phyloP scores from a whole-genome alignment of 2,113 vertebrate genomes.

The Antigone vipio region DNA sequence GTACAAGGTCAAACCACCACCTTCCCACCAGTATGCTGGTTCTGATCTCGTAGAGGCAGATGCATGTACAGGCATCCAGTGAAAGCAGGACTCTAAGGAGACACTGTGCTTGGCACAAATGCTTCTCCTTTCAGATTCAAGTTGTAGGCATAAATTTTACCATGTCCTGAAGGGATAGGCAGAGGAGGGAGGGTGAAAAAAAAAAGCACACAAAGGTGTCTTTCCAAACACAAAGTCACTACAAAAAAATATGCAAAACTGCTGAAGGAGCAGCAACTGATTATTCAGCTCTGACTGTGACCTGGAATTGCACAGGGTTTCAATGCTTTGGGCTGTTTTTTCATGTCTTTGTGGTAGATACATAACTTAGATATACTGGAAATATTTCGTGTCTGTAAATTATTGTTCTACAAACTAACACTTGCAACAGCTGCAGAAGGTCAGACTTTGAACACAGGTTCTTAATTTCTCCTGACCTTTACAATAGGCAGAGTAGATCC shows the following conservation, averaged over 20 bases:
- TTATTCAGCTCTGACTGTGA: not conserved
- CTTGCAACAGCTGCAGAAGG: not conserved
- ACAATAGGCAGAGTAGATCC: not conserved
- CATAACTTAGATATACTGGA: not conserved
- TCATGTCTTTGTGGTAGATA: not conserved
- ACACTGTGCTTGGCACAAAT: not conserved
- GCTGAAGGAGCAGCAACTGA: not conserved
- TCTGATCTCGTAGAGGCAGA: not conserved
- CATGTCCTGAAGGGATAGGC: not conserved
- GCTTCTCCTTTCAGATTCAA: not conserved
- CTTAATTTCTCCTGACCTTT: not conserved
- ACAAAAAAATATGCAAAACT: rapidly evolving
- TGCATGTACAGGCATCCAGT: not conserved
- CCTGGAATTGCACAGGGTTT: not conserved
- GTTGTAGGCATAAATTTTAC: not conserved
- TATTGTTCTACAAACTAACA: not conserved
- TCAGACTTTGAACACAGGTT: not conserved
- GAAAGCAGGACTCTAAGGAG: not conserved
- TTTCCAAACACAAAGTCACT: not conserved
- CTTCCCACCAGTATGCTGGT: not conserved
- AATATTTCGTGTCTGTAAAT: not conserved
- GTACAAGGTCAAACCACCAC: not conserved
- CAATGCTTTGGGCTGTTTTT: not conserved
- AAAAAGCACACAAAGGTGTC: not conserved
- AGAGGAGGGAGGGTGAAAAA: not conserved